A percentile compares a stretch with the other conserved stretches of the same genome.
Conservation (phyloP, 2,888 invertebrate species). For the Watsonalla cultraria region DNA sequence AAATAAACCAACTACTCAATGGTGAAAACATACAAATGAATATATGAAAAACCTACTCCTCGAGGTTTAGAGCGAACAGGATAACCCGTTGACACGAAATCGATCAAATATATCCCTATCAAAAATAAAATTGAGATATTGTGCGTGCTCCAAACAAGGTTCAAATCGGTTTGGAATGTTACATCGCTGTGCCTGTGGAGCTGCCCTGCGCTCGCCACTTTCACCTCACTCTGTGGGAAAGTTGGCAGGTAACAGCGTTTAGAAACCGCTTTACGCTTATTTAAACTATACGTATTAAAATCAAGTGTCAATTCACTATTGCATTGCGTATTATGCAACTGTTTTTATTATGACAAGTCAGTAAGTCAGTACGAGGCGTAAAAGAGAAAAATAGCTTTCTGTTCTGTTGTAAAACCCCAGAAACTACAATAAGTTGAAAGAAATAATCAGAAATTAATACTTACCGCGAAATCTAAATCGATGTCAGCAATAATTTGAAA, state of each 20-base stretch:
- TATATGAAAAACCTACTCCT: no score
- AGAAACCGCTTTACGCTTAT: slow-evolving; percentile 59
- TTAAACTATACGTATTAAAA: slow-evolving; percentile 16
- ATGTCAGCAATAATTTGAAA: slow-evolving; percentile 10
- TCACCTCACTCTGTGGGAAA: slow-evolving; percentile 69
- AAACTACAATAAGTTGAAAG: no score
- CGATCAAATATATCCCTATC: no score
- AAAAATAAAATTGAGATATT: background rate
- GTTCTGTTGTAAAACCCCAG: no score
- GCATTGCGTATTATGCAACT: background rate
- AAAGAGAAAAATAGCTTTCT: no score
- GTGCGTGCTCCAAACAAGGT: slow-evolving; percentile 32
- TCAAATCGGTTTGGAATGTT: slow-evolving; percentile 63
- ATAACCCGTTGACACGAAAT: no score
- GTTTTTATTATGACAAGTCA: background rate
- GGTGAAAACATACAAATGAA: no score
- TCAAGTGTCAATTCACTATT: background rate
- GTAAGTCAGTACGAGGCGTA: no score
- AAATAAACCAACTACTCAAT: no score
- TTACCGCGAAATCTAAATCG: no score
- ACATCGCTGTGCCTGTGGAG: slow-evolving; percentile 22
- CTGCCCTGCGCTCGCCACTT: slow-evolving; percentile 62
- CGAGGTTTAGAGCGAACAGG: no score
- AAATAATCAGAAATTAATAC: no score
- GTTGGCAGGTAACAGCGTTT: slow-evolving; percentile 56